Conservation (phyloP, 1,140 invertebrate species). For the Apis laboriosa region DNA sequence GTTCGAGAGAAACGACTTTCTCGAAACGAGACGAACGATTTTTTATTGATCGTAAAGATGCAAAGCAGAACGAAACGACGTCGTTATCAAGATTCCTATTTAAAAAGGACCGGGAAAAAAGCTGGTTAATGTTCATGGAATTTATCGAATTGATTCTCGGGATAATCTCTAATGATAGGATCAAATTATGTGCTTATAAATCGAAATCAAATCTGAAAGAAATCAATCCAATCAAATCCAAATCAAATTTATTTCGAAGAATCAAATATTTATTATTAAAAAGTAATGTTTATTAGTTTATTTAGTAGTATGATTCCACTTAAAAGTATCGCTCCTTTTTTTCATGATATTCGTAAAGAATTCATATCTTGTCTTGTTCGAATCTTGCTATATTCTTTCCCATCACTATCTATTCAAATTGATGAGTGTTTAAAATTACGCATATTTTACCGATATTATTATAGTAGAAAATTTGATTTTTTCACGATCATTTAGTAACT, state of each 20-base stretch:
- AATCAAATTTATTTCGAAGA: no score
- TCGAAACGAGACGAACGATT: background rate
- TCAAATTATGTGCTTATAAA: no score
- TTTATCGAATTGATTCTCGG: background rate
- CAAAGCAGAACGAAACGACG: conserved; percentile 29
- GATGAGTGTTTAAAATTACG: background rate
- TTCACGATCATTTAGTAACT: background rate
- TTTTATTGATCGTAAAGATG: conserved; percentile 32
- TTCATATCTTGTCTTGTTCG: no score
- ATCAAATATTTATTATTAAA: no score
- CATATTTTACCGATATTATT: background rate
- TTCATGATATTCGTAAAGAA: no score
- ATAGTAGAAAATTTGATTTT: background rate
- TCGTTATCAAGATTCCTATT: background rate
- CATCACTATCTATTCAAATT: background rate
- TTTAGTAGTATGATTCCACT: no score
- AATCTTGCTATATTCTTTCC: background rate
- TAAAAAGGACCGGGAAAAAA: background rate
- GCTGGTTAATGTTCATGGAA: no score
- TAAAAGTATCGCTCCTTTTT: no score
- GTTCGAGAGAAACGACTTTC: background rate
- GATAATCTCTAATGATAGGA: no score
- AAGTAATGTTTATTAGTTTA: no score
- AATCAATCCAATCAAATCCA: no score
- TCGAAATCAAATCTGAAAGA: no score